Evolutionary conservation across 2,888 invertebrate species (phyloP).

Genomic region (Stictocephala bisonia): DNA sequence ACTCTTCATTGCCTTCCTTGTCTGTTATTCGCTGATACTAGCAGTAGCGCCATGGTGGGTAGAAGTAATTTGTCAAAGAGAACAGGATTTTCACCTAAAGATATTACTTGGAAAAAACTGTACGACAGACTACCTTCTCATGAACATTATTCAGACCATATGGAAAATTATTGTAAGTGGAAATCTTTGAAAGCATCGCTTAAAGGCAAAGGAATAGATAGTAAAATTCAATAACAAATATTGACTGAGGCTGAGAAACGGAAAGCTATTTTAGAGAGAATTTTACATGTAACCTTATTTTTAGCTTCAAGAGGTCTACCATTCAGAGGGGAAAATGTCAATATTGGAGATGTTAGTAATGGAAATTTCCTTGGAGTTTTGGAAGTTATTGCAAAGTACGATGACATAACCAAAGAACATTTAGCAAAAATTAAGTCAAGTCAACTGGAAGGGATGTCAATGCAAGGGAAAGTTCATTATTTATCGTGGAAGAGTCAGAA

Average conservation of each 20-base stretch:
- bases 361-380: neutral
- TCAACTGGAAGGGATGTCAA: slow-evolving; percentile 1
- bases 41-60: neutral
- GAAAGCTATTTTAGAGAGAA: neutral
- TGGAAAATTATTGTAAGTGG: neutral
- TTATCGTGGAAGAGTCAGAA: slow-evolving; percentile 43
- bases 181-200: neutral
- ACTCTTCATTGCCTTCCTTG: slow-evolving; percentile 6
- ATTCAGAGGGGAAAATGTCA: neutral
- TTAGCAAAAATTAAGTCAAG: slow-evolving; percentile 21
- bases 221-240: neutral
- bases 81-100: neutral
- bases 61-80: neutral
- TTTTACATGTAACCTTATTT: slow-evolving; percentile 3
- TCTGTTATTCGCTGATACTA: neutral
- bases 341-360: neutral
- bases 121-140: neutral
- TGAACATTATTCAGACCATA: neutral
- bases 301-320: slow-evolving; percentile 1
- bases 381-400: neutral
- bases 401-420: neutral
- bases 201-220: neutral
- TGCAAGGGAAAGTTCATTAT: slow-evolving; percentile 36
- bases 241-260: neutral
- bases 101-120: neutral